Conservation (phyloP, 2,797 vertebrate genomes). For the Molossus alvarezi region DNA sequence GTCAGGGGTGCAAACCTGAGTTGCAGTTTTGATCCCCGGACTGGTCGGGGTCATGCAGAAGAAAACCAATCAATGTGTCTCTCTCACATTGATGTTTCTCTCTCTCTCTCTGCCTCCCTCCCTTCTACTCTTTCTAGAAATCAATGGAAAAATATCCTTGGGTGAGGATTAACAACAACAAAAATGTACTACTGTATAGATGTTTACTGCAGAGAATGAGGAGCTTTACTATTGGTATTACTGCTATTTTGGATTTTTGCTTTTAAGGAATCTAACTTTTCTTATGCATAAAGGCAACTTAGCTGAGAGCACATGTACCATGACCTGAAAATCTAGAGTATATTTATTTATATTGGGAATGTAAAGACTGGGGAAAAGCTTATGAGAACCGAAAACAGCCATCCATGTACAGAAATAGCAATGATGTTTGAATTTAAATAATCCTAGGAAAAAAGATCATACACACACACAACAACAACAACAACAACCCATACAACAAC, state of each 20-base stretch:
- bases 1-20: no score
- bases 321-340: background rate
- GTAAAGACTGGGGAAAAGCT: background rate
- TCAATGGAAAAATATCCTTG: no score
- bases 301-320: background rate
- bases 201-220: background rate
- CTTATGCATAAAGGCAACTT: conserved; percentile 23
- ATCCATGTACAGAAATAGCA: background rate
- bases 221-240: background rate
- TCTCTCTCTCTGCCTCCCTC: no score
- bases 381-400: background rate
- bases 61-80: no score
- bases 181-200: background rate
- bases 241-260: background rate
- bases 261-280: conserved; percentile 45
- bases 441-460: background rate
- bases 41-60: no score
- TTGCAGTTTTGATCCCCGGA: no score
- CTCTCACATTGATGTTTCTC: no score
- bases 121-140: no score
- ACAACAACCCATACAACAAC: background rate
- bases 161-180: no score
- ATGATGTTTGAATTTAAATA: conserved; percentile 14
- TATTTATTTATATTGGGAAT: background rate
- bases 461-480: background rate